Percentiles rank a stretch among this genome's conserved stretches.
Conservation (phyloP, 2,888 invertebrate species). For the Torymus auratus region DNA sequence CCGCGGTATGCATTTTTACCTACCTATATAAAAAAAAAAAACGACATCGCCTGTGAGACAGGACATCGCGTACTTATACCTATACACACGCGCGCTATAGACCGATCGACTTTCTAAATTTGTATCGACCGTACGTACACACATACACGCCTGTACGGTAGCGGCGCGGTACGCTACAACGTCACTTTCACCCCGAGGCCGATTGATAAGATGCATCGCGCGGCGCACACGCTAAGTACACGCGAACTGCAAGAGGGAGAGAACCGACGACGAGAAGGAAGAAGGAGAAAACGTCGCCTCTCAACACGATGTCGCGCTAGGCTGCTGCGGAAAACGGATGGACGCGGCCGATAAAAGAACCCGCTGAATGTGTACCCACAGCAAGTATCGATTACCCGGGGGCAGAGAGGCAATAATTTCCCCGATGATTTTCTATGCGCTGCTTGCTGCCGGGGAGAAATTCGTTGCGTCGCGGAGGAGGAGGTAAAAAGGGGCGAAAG, state of each 20-base stretch:
- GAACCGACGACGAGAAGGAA: background rate
- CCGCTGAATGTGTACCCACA: constrained; percentile 2
- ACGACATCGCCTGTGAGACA: background rate
- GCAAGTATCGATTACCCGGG: constrained; percentile 37
- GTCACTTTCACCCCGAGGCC: constrained; percentile 71
- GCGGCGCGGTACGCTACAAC: constrained; percentile 48
- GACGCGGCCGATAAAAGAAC: constrained; percentile 37
- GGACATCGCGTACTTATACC: constrained; percentile 25
- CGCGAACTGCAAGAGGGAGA: constrained; percentile 11
- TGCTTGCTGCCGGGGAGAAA: constrained; percentile 18
- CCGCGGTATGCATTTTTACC: background rate
- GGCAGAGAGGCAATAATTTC: constrained; percentile 21
- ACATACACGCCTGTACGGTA: background rate
- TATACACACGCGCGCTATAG: constrained; percentile 31
- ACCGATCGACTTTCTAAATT: constrained; percentile 73
- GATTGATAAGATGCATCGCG: constrained; percentile 60
- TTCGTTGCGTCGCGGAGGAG: background rate
- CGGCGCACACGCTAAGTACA: background rate
- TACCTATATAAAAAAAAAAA: background rate
- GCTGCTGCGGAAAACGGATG: constrained; percentile 38
- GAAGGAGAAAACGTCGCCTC: constrained; percentile 29
- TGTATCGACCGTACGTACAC: constrained; percentile 64
- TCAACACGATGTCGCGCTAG: constrained; percentile 20
- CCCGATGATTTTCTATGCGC: constrained; percentile 41
- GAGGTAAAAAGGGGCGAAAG: constrained; percentile 13